A percentile compares a stretch with the other conserved stretches of the same genome.
Conservation (phyloP, 2,113 vertebrate species). For the Panthera uncia region DNA sequence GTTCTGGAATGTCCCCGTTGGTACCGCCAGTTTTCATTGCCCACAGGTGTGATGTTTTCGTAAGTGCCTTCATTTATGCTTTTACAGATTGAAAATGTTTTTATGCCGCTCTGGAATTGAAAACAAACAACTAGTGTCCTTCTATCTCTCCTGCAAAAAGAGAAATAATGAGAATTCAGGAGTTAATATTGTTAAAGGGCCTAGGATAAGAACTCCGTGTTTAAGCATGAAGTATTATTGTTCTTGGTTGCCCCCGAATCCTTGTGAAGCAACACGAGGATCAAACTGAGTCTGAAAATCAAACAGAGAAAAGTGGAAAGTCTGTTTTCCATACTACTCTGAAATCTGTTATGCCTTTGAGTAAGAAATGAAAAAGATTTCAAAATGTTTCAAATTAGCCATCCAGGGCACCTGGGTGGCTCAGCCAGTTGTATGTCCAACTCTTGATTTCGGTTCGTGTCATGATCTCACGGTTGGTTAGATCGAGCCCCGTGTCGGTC, state of each 20-base stretch:
- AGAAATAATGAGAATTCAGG: neutral
- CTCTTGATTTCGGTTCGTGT: too few species aligned
- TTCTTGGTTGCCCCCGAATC: neutral
- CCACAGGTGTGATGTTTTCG: neutral
- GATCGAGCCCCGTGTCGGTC: too few species aligned
- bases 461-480: too few species aligned
- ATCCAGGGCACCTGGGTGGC: neutral
- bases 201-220: neutral
- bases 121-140: neutral
- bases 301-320: neutral
- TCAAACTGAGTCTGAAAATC: neutral
- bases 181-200: neutral
- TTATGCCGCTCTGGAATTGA: neutral
- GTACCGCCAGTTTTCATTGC: conserved; percentile 41
- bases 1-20: conserved; percentile 57
- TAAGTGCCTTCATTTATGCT: conserved; percentile 4
- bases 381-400: conserved; percentile 53
- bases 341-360: conserved; percentile 22
- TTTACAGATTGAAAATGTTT: conserved; percentile 18
- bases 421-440: too few species aligned
- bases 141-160: neutral
- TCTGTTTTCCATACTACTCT: neutral
- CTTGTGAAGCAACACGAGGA: neutral
- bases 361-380: neutral
- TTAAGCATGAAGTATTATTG: neutral